Conservation (phyloP, 30 jellyfish, hydroid and myxozoan species). For the Hydractinia symbiolongicarpus region DNA sequence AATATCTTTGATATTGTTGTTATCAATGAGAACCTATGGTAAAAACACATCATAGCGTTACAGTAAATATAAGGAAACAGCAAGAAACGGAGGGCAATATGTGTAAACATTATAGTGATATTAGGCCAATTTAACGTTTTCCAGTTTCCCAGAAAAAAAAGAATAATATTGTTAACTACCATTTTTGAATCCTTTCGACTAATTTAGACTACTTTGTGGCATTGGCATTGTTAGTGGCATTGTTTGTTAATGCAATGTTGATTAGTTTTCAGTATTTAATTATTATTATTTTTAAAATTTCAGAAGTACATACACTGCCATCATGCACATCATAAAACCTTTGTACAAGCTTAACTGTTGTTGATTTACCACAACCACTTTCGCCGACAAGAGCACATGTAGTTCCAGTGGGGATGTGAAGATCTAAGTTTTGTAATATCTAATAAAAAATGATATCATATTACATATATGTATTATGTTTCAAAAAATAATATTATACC, state of each 20-base stretch:
- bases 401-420: slow-evolving; percentile 7
- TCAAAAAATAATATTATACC: neutral
- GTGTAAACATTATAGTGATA: neutral
- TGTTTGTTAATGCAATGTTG: too few relatives aligned
- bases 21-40: slow-evolving; percentile 44
- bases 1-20: slow-evolving; percentile 29
- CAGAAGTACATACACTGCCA: slow-evolving; percentile 22
- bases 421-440: slow-evolving; percentile 24
- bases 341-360: slow-evolving; percentile 28
- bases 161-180: too few relatives aligned
- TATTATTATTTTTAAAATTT: neutral
- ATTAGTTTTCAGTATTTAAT: too few relatives aligned
- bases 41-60: neutral
- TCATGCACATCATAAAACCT: slow-evolving; percentile 16
- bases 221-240: too few relatives aligned
- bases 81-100: neutral
- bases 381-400: slow-evolving; percentile 39
- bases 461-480: neutral
- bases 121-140: neutral
- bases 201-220: too few relatives aligned
- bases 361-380: slow-evolving; percentile 29
- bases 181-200: too few relatives aligned
- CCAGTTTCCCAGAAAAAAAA: neutral
- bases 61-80: neutral
- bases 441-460: neutral